Percentiles rank a stretch among this genome's conserved stretches.
Evolutionary conservation across 1,140 invertebrate species (phyloP).

Genomic region (Anoplophora glabripennis): DNA sequence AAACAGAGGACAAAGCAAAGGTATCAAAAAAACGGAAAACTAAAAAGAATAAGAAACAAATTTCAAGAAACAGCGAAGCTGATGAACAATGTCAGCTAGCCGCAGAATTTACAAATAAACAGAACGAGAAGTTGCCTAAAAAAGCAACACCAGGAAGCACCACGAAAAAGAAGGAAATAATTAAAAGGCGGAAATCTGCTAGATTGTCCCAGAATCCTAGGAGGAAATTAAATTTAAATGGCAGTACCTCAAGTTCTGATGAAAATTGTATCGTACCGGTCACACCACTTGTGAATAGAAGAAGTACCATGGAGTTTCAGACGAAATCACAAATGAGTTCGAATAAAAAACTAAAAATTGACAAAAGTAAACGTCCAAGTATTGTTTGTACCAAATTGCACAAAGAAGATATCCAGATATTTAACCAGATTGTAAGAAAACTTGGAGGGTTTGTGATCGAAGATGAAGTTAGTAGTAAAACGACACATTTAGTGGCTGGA

Average conservation of each 20-base stretch:
- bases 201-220: too few species aligned
- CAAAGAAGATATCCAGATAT: conserved; percentile 34
- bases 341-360: conserved; percentile 25
- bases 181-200: neutral
- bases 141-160: neutral
- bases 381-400: conserved; percentile 46
- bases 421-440: conserved; percentile 49
- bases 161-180: neutral
- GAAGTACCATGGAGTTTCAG: conserved; percentile 41
- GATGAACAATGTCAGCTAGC: conserved; percentile 14
- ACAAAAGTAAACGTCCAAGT: conserved; percentile 23
- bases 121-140: neutral
- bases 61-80: neutral
- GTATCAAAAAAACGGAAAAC: neutral
- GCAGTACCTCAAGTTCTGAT: neutral
- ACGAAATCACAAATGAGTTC: conserved; percentile 9
- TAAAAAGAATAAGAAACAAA: neutral
- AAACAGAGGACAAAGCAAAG: neutral
- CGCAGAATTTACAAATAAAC: conserved; percentile 12
- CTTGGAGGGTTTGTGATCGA: conserved; percentile 52
- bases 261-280: neutral
- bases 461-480: conserved; percentile 50
- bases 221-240: too few species aligned
- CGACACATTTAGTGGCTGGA: conserved; percentile 55
- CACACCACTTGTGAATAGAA: conserved; percentile 6